Evolutionary conservation across 1,140 invertebrate species (phyloP).

Genomic region (Idris sp.): DNA sequence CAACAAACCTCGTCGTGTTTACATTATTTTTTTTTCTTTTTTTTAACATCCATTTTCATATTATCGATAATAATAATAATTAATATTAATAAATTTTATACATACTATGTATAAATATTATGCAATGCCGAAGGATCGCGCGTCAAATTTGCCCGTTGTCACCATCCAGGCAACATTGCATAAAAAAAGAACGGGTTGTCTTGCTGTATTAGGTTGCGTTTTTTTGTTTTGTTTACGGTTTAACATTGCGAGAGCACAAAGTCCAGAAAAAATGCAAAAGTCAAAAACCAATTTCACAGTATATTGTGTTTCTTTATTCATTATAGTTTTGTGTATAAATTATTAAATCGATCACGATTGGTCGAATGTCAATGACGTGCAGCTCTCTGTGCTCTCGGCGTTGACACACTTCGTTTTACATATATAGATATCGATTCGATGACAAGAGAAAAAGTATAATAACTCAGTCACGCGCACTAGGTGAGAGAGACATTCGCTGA

Average conservation of each 20-base stretch:
- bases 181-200: slow-evolving; percentile 41
- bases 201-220: slow-evolving; percentile 34
- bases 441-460: slow-evolving; percentile 60
- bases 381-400: slow-evolving; percentile 67
- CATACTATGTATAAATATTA: slow-evolving; percentile 79
- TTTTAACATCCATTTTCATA: slow-evolving; percentile 57
- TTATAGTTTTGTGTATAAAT: too few relatives aligned
- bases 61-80: slow-evolving; percentile 39
- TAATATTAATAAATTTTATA: slow-evolving; percentile 77
- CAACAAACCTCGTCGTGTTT: slow-evolving; percentile 73
- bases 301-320: slow-evolving; percentile 5
- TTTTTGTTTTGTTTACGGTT: slow-evolving; percentile 57
- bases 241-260: slow-evolving; percentile 52
- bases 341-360: slow-evolving; percentile 43
- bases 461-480: slow-evolving; percentile 77
- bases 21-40: too few relatives aligned
- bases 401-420: slow-evolving; percentile 69
- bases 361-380: slow-evolving; percentile 55
- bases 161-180: slow-evolving; percentile 37
- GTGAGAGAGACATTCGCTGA: slow-evolving; percentile 78
- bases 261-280: slow-evolving; percentile 40
- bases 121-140: slow-evolving; percentile 73
- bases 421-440: slow-evolving; percentile 66
- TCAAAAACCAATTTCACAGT: slow-evolving; percentile 32
- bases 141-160: slow-evolving; percentile 23